A percentile compares a stretch with the other conserved stretches of the same genome.
These are phyloP conservation scores for Accipiter virgatus DNA, from an alignment of 2,113 vertebrate species.

Conservation along the genomic window DNA sequence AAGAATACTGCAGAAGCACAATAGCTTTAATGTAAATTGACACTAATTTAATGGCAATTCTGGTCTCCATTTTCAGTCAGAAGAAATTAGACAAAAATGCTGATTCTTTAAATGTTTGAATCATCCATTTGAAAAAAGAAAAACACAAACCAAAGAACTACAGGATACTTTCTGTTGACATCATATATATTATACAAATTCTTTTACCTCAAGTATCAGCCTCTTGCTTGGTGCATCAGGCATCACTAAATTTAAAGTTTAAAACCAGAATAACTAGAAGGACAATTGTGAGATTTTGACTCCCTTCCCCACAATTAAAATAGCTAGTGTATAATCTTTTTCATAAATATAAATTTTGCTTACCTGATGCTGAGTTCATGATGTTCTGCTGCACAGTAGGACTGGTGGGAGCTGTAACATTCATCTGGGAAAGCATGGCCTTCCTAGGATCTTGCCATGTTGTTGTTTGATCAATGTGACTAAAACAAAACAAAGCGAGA, in stretches of 20 bases:
- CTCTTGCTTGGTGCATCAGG: neutral
- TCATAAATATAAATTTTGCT: conserved; percentile 20
- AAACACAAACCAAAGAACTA: neutral
- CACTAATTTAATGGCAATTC: neutral
- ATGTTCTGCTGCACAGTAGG: conserved; percentile 89
- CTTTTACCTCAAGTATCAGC: neutral
- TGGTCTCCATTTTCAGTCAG: neutral
- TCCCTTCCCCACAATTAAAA: neutral
- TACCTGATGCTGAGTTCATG: conserved; percentile 90
- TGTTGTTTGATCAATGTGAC: conserved; percentile 96
- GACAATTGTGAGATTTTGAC: neutral
- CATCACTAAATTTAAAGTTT: neutral
- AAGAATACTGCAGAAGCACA: neutral
- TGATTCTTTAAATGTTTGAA: neutral
- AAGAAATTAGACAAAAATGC: neutral
- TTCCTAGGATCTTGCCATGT: conserved; percentile 98
- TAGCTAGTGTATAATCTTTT: neutral
- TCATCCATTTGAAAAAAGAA: neutral
- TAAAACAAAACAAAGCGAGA: conserved; percentile 67
- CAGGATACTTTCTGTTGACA: neutral
- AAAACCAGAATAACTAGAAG: neutral
- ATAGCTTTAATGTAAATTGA: neutral
- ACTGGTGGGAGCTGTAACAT: conserved; percentile 83
- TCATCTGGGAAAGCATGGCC: conserved; percentile 91
- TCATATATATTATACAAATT: neutral